phyloP scores from a whole-genome alignment of 2,797 vertebrate species.

The Setipinna tenuifilis region DNA sequence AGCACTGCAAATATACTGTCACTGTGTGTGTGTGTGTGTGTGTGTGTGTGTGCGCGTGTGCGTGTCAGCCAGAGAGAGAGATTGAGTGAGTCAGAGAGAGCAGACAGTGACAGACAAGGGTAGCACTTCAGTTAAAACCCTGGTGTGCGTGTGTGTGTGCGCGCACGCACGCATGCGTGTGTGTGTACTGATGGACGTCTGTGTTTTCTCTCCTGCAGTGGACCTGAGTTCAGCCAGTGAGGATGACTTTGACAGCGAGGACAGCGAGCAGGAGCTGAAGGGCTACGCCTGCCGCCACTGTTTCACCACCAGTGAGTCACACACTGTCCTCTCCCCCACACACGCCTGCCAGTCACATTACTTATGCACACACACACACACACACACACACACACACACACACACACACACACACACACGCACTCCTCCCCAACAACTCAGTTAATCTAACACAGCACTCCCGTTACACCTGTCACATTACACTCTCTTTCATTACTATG shows the following conservation, averaged over 20 bases:
- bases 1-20: neutral
- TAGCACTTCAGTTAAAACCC: no score
- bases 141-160: neutral
- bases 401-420: neutral
- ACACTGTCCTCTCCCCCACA: neutral
- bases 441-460: neutral
- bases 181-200: neutral
- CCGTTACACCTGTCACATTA: neutral
- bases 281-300: conserved; percentile 99
- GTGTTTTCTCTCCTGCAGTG: conserved; percentile 77
- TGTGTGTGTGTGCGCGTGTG: neutral
- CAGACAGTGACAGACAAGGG: no score
- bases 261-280: conserved; percentile 98
- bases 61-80: no score
- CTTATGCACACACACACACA: neutral
- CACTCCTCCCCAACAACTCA: neutral
- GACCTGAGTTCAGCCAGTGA: conserved; percentile 98
- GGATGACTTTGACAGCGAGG: conserved; percentile 99
- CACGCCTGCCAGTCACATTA: conserved; percentile 33
- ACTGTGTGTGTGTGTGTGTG: neutral
- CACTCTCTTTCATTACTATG: neutral
- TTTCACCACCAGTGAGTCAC: conserved; percentile 93
- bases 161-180: neutral
- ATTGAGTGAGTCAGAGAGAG: no score
- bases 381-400: no score